Conservation (phyloP, 2,113 vertebrate genomes). For the Melanostigma gelatinosum region DNA sequence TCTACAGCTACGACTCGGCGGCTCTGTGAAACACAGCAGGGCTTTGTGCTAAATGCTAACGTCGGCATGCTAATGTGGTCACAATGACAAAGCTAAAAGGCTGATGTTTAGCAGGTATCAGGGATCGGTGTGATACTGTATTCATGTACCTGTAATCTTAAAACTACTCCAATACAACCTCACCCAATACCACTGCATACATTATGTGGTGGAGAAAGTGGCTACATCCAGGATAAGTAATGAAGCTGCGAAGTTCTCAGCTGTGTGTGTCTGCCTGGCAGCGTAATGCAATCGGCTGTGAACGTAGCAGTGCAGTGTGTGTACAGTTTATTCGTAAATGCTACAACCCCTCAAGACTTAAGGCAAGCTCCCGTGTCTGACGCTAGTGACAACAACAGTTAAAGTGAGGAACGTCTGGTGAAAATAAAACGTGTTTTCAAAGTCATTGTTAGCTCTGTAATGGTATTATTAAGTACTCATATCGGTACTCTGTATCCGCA, state of each 20-base stretch:
- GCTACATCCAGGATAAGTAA: too few relatives aligned
- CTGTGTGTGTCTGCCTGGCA: too few relatives aligned
- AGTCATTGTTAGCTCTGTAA: neutral
- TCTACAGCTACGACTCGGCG: neutral
- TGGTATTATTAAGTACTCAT: neutral
- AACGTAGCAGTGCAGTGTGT: too few relatives aligned
- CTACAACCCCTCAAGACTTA: too few relatives aligned
- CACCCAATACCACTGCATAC: neutral
- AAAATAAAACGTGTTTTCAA: neutral
- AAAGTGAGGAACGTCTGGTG: neutral
- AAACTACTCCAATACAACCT: neutral
- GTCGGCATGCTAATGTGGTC: neutral
- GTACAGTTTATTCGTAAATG: too few relatives aligned
- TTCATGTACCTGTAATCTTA: neutral
- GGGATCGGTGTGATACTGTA: neutral
- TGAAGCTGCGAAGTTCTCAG: too few relatives aligned
- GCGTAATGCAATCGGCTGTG: too few relatives aligned
- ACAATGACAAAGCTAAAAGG: neutral
- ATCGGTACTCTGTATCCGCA: neutral
- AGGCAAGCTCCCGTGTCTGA: too few relatives aligned
- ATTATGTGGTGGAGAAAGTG: too few relatives aligned
- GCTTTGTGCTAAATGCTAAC: constrained; percentile 10
- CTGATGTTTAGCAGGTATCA: neutral
- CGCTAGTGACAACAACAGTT: neutral
- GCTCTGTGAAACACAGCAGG: neutral